Evolutionary conservation across 2,888 invertebrate species (phyloP), one percentile per base, ranked within the genome.

Genomic region (Aporophyla lueneburgensis): DNA sequence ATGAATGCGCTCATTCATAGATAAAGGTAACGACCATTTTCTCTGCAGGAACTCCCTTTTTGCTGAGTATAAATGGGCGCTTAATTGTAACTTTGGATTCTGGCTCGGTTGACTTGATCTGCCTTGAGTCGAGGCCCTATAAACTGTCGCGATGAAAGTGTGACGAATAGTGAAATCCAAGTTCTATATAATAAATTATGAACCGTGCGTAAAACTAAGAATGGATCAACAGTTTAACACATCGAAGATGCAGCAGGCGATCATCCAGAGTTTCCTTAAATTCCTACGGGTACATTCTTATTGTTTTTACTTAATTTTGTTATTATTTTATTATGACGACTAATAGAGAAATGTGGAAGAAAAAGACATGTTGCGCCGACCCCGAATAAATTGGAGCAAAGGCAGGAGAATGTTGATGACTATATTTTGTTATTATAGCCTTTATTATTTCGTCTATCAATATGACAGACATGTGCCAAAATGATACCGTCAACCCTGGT

Each of bases 151-250:
- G 77, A 91, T 89, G 93, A 94, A 95, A 94, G 93, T 95, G 94
- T 93, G 91, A 93, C 92, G 84, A 91, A 92, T 91, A 77, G 93
- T 93, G 93, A 93, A 94, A 93, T 89, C 71, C 77, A 71, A 90
- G 88, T 89, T 78, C 33, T 87, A 87, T 86, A 87, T 84, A 86
- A 79, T 51, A 71, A 56, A 54, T 70, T 83, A 87, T 88, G 76
- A 88, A 71, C 77, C 75, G 89, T 88, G 86, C 85, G 84, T 88
- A 84, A 84, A 83, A 63, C 71, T 69, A 78, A 84, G 54, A 67
- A 92, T 93, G 91, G 89, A 89, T 71, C 84, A 87, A 75, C 86
- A 91, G 72, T 88, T 56, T 71, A 65, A 87, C 71, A 85, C 87
- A 81, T 82, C 88, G 81, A 91, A 92, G 87, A 87, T 95, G 92